Evolutionary conservation across 2,797 vertebrate species (phyloP), one percentile per base, ranked within the genome.

Genomic region (Mormyrus proboscirostris): DNA sequence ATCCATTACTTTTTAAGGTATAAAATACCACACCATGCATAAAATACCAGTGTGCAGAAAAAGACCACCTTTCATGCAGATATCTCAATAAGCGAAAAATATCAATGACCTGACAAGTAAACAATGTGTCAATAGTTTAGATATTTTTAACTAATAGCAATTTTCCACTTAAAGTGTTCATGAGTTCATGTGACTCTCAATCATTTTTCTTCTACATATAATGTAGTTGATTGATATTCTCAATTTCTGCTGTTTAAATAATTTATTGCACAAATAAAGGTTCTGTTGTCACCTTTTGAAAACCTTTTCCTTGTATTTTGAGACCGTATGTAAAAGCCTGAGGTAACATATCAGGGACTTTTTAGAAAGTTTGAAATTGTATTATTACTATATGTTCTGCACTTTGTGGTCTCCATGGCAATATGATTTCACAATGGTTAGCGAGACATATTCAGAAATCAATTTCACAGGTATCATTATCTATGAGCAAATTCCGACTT

Each of bases 371-470:
- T 84, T 50, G n/a, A 50, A 29, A 29, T 29, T 29, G 29, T 29
- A 29, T 29, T 29, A 29, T 29, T 29, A 29, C 29, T 29, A 29
- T 29, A 29, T 1, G 29, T 29, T 29, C 19, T 76, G 14, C 29
- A 76, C 33, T 33, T 57, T 82, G 19, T 22, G 2, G 69, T 88
- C 29, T 55, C 88, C 73, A 57, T 82, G 88, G 33, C 50, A 51
- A 88, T 88, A 41, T 88, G 29, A 55, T 82, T 82, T 55, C 53
- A 82, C 51, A 55, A 25, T 83, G 79, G 79, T 47, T 47, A 12
- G 44, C n/a, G 44, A 50, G 79, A 84, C 79, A 50, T 50, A 50
- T 84, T 49, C 41, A 44, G 41, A 84, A 84, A 84, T 84, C 55
- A 5, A 57, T 84, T 84, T 84, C 79, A 49, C 47, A 19, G 33